Percentiles rank a stretch among this genome's conserved stretches.
phyloP scores from a whole-genome alignment of 2,797 vertebrate genomes.

The Enteromius trimaculatus region DNA sequence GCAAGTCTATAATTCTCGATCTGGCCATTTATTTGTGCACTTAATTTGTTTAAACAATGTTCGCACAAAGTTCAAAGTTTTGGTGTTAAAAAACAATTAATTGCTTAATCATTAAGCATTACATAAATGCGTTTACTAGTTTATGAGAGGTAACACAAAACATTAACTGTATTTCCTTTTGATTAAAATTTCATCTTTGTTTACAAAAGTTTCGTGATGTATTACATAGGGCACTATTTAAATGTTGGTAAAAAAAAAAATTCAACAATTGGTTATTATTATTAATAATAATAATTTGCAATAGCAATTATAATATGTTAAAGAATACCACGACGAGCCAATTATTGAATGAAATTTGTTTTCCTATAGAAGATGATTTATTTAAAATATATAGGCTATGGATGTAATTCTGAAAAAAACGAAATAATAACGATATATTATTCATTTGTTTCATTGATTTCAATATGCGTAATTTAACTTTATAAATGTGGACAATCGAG shows the following conservation, averaged over 20 bases:
- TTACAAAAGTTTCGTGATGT: neutral
- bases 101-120: neutral
- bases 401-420: slow-evolving; percentile 12
- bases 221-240: slow-evolving; percentile 11
- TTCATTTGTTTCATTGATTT: neutral
- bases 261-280: neutral
- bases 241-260: neutral
- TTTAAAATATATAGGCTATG: neutral
- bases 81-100: neutral
- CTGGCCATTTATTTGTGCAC: slow-evolving; percentile 25
- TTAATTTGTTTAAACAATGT: slow-evolving; percentile 18
- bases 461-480: slow-evolving; percentile 29
- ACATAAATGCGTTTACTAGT: slow-evolving; percentile 34
- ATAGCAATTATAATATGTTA: neutral
- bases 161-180: neutral
- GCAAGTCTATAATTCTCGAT: slow-evolving; percentile 14
- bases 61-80: neutral
- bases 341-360: slow-evolving; percentile 2
- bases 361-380: neutral
- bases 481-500: slow-evolving; percentile 46
- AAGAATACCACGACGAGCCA: neutral
- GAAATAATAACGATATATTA: neutral
- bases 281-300: neutral
- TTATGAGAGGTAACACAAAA: slow-evolving; percentile 7
- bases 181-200: neutral